Evolutionary conservation across 2,797 vertebrate genomes (phyloP), one percentile per base, ranked within the genome.

Genomic region (Serranus cabrilla): DNA sequence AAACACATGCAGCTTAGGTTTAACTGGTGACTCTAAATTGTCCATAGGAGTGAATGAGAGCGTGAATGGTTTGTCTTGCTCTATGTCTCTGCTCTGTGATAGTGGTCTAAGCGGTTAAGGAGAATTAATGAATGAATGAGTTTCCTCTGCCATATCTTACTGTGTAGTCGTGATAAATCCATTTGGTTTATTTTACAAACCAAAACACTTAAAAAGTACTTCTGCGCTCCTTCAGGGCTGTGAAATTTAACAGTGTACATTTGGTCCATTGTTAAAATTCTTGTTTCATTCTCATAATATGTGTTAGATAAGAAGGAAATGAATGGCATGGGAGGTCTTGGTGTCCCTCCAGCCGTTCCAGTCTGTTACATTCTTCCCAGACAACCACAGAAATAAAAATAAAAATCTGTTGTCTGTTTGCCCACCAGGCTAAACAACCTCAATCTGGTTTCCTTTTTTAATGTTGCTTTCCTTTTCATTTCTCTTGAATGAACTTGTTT

Each of bases 391-490:
- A 18, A 50, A 21, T 21, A 39, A 40, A 65, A 42, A 3, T 56
- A 2, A 2, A 20, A 56, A 14, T n/a, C 9, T 12, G 3, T 64
- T 51, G 31, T 43, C 23, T 34, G n/a, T 1, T 17, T 80, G 42
- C 54, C 13, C 7, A 17, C 63, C 55, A 50, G 42, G 3, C 11
- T 47, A 51, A 64, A 70, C 43, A 39, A 58, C 9, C 16, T 40
- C 5, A 51, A 2, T 20, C 7, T 18, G 4, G 11, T 58, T 62
- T 56, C 11, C 2, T 18, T 42, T 64, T 59, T n/a, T 10, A 34
- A 34, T 52, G 54, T 66, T 78, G 39, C 31, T 68, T 71, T 65
- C 12, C 4, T 25, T 78, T 78, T 64, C 52, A 49, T 76, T 58
- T 78, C 8, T 2, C 17, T 34, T 25, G 42, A 64, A 57, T 4